A percentile compares a stretch with the other conserved stretches of the same genome.
These are phyloP conservation scores for Trichomycterus rosablanca DNA, from an alignment of 2,113 vertebrate genomes.

Conservation along the genomic window DNA sequence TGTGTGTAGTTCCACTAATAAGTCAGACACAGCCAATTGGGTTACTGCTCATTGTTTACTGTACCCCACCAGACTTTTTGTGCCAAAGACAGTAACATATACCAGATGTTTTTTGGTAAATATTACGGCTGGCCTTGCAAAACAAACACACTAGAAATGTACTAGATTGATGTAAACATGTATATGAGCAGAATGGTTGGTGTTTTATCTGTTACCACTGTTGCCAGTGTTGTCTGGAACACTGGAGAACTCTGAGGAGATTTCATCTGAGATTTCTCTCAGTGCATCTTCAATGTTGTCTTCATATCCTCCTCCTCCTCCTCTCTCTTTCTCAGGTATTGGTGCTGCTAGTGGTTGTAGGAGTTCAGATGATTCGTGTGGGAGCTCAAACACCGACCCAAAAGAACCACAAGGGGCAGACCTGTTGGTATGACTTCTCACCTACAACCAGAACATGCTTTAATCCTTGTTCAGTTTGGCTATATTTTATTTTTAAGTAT, in stretches of 20 bases:
- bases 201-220: conserved; percentile 45
- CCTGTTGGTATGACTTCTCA: conserved; percentile 56
- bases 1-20: no score
- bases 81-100: no score
- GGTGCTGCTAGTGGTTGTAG: conserved; percentile 55
- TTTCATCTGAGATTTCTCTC: conserved; percentile 69
- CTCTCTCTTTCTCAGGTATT: conserved; percentile 48
- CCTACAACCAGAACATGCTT: no score
- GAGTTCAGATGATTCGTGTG: conserved; percentile 57
- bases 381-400: conserved; percentile 71
- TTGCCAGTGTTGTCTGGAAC: conserved; percentile 59
- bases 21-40: no score
- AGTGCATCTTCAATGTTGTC: conserved; percentile 62
- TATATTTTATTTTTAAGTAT: no score
- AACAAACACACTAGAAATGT: no score
- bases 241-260: conserved; percentile 74
- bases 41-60: no score
- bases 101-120: no score
- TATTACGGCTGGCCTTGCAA: no score
- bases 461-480: no score
- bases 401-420: conserved; percentile 57
- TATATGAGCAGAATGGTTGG: not conserved
- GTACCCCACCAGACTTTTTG: no score
- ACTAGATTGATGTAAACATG: no score
- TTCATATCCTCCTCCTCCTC: conserved; percentile 2